These are phyloP conservation scores for Euproctis similis DNA, from an alignment of 2,888 invertebrate genomes.

Conservation along the genomic window DNA sequence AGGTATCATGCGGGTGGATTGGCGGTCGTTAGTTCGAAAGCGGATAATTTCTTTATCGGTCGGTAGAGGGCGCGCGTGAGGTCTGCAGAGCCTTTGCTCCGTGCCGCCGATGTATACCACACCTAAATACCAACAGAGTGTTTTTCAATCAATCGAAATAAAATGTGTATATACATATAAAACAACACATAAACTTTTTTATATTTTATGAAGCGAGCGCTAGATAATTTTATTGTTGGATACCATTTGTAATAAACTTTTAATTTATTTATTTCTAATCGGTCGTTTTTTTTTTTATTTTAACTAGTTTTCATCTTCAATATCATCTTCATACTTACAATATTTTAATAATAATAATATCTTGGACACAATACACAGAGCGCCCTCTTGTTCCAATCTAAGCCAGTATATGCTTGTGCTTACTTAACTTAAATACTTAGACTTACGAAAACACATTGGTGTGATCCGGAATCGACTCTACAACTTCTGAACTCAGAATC, in stretches of 20 bases:
- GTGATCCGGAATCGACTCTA: no score
- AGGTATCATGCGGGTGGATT: constrained; percentile 31
- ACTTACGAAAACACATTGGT: no score
- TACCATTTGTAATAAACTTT: constrained; percentile 10
- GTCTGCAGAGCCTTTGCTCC: constrained; percentile 42
- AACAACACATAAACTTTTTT: constrained; percentile 12
- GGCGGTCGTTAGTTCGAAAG: constrained; percentile 52
- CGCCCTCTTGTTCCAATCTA: no score
- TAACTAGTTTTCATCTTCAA: no score
- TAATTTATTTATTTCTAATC: not conserved
- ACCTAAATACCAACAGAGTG: constrained; percentile 28
- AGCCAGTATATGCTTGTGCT: no score
- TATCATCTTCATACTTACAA: no score
- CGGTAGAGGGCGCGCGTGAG: constrained; percentile 46
- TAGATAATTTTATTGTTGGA: constrained; percentile 15
- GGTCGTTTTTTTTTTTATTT: no score
- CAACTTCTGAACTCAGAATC: no score
- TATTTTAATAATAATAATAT: no score
- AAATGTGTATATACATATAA: constrained; percentile 21
- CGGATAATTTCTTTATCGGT: constrained; percentile 61
- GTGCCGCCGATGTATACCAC: constrained; percentile 28
- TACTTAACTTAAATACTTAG: no score
- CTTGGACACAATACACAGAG: no score
- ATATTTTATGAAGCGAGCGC: constrained; percentile 15
- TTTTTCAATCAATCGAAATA: constrained; percentile 30